Percentiles rank a stretch among this genome's conserved stretches.
Evolutionary conservation across 2,797 vertebrate genomes (phyloP).

Genomic region (Discoglossus pictus): DNA sequence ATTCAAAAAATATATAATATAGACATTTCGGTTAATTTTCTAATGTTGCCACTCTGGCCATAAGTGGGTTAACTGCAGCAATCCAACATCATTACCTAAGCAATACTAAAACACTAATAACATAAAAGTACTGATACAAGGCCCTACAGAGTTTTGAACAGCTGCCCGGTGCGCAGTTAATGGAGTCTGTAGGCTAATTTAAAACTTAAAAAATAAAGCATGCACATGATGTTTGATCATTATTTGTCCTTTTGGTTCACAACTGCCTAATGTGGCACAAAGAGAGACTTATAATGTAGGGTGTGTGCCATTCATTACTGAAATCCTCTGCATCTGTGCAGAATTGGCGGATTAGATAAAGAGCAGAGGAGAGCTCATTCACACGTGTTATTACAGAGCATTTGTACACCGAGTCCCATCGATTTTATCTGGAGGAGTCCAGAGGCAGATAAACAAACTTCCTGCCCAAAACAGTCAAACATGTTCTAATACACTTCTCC

Average conservation of each 20-base stretch:
- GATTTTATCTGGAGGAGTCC: too few species aligned
- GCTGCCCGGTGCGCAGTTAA: conserved; percentile 36
- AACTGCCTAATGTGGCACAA: conserved; percentile 39
- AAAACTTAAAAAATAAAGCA: conserved; percentile 44
- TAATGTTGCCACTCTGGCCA: background rate
- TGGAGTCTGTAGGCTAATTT: conserved; percentile 44
- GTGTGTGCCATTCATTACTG: conserved; percentile 31
- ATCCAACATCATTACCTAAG: conserved; percentile 31
- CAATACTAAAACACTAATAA: conserved; percentile 38
- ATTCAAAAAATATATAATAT: too few species aligned
- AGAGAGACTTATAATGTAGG: conserved; percentile 39
- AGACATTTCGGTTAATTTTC: too few species aligned
- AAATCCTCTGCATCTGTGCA: conserved; percentile 24
- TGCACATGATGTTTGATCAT: conserved; percentile 39
- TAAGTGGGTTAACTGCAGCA: conserved; percentile 16
- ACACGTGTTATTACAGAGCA: too few species aligned
- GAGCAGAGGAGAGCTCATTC: too few species aligned
- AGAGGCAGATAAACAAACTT: too few species aligned
- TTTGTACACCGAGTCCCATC: too few species aligned
- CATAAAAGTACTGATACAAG: conserved; percentile 33
- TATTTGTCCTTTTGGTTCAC: conserved; percentile 41
- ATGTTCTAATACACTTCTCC: too few species aligned
- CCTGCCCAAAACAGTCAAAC: too few species aligned
- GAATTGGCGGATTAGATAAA: conserved; percentile 25
- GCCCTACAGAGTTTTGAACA: conserved; percentile 28